Conservation (phyloP, 2,797 vertebrate species). For the Cirrhinus molitorella region DNA sequence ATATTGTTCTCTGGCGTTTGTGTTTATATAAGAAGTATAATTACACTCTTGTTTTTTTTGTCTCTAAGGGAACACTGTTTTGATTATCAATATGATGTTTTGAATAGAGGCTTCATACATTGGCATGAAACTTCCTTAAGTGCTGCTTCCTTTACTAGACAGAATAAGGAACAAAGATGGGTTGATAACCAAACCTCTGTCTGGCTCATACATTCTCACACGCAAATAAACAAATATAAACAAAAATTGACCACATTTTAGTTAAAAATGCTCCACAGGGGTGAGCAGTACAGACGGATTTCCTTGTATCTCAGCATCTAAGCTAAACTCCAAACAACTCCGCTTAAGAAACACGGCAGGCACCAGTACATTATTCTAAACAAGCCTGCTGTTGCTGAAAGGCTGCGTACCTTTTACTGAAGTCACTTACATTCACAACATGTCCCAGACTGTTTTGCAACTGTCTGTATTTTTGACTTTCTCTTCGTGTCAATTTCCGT, state of each 20-base stretch:
- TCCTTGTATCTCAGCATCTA: neutral
- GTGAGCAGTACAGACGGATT: neutral
- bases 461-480: slow-evolving; percentile 1
- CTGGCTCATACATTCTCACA: neutral
- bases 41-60: neutral
- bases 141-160: neutral
- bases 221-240: slow-evolving; percentile 10
- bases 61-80: neutral
- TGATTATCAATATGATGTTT: slow-evolving; percentile 5
- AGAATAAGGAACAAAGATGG: slow-evolving; percentile 1
- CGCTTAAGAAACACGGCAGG: neutral
- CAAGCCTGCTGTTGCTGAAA: neutral
- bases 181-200: neutral
- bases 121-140: neutral
- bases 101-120: slow-evolving; percentile 10
- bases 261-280: neutral
- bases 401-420: neutral
- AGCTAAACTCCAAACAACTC: neutral
- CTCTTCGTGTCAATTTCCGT: neutral
- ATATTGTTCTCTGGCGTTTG: neutral
- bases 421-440: neutral
- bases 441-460: slow-evolving; percentile 7
- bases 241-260: neutral
- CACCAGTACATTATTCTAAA: neutral
- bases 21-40: neutral